phyloP scores from a whole-genome alignment of 2,888 invertebrate species.

The Norana najaformis region DNA sequence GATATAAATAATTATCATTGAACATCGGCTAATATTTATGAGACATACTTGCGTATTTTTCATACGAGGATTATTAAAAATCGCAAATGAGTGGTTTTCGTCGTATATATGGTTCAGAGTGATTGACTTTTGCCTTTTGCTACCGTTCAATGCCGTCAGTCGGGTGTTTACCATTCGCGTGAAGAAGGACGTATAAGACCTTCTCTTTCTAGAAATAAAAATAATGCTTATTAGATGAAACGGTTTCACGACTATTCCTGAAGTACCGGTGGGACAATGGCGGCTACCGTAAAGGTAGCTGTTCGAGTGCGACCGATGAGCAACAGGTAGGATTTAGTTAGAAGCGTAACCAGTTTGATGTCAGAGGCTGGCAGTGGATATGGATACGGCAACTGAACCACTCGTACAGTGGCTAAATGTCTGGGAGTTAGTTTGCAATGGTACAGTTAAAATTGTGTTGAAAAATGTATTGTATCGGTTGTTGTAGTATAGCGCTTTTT shows the following conservation, averaged over 20 bases:
- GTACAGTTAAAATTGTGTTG: not conserved
- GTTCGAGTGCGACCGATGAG: conserved; percentile 57
- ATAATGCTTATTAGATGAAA: conserved; percentile 13
- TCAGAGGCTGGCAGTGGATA: not conserved
- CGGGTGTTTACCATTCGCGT: not conserved
- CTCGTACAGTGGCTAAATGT: not conserved
- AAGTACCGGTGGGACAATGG: not conserved
- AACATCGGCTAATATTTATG: not conserved
- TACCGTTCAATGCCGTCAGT: not conserved
- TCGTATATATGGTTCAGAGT: not conserved
- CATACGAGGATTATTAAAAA: not conserved
- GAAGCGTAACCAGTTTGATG: not conserved
- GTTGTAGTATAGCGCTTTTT: no score
- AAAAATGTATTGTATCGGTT: not conserved
- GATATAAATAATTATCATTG: conserved; percentile 13
- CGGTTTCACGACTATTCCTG: not conserved
- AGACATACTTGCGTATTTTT: not conserved
- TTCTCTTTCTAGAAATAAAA: not conserved
- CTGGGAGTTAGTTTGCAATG: not conserved
- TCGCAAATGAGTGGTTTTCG: not conserved
- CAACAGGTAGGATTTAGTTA: conserved; percentile 49
- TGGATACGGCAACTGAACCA: not conserved
- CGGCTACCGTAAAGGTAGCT: conserved; percentile 75
- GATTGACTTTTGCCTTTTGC: not conserved
- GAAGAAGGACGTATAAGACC: not conserved